phyloP scores from a whole-genome alignment of 2,113 vertebrate genomes.

The Rhizomys pruinosus region DNA sequence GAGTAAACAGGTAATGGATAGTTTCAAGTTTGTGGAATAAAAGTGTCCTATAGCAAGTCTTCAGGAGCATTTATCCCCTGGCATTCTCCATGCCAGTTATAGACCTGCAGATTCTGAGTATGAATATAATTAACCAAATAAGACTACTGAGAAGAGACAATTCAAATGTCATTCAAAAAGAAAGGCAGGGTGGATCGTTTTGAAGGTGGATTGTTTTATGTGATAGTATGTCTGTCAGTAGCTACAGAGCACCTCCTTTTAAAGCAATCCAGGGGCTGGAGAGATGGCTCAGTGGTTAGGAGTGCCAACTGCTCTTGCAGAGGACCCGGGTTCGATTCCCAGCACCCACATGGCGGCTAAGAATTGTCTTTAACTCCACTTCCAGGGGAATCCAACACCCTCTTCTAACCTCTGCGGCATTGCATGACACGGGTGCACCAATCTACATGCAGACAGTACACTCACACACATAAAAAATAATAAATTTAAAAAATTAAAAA shows the following conservation, averaged over 20 bases:
- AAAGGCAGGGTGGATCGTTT: background rate
- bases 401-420: no score
- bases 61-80: background rate
- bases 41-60: background rate
- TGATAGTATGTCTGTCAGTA: background rate
- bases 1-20: background rate
- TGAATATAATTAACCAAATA: conserved; percentile 37
- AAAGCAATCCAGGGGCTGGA: no score
- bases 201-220: background rate
- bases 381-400: no score
- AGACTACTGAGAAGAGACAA: conserved; percentile 33
- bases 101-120: conserved; percentile 17
- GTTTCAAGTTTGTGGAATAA: background rate
- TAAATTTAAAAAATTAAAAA: no score
- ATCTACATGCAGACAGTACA: no score
- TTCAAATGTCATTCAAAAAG: conserved; percentile 16
- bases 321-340: no score
- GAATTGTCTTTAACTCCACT: no score
- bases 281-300: no score
- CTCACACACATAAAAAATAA: no score
- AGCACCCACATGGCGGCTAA: no score
- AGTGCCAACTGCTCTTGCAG: no score
- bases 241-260: conserved; percentile 1
- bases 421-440: no score
- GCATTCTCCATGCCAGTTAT: conserved; percentile 13